A percentile compares a stretch with the other conserved stretches of the same genome.
phyloP scores from a whole-genome alignment of 2,797 vertebrate genomes.

The Microhierax caerulescens region DNA sequence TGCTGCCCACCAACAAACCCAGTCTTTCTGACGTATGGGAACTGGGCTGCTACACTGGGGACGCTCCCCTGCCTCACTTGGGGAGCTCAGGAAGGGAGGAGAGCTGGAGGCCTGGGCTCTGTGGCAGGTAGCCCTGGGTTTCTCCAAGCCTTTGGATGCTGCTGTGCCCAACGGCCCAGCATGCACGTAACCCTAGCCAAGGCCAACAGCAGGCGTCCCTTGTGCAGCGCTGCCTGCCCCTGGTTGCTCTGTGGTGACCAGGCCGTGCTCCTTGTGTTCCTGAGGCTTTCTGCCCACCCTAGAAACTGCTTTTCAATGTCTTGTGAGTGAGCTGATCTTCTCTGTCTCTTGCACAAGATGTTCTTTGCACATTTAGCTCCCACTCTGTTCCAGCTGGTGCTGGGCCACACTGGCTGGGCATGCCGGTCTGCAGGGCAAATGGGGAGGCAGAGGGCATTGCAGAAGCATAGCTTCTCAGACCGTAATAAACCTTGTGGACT shows the following conservation, averaged over 20 bases:
- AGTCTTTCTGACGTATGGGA: fast-evolving
- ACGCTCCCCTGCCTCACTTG: not conserved
- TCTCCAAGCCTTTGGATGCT: not conserved
- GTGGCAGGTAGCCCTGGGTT: not conserved
- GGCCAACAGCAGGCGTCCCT: not conserved
- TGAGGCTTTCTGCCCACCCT: not conserved
- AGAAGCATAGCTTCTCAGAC: not conserved
- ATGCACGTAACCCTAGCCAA: fast-evolving
- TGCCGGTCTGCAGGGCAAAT: fast-evolving
- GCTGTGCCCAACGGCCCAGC: not conserved
- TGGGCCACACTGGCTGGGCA: not conserved
- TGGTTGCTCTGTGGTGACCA: not conserved
- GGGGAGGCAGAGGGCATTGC: not conserved
- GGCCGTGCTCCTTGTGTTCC: not conserved
- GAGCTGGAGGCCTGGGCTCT: not conserved
- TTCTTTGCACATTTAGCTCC: not conserved
- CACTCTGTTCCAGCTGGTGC: not conserved
- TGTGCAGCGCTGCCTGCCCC: not conserved
- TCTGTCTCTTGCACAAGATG: not conserved
- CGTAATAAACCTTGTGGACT: not conserved
- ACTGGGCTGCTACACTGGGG: not conserved
- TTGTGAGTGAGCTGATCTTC: not conserved
- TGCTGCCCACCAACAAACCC: not conserved
- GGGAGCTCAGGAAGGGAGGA: not conserved
- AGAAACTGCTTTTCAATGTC: not conserved